These are phyloP conservation scores for Trogon surrucura DNA, from an alignment of 2,113 vertebrate genomes.

Conservation along the genomic window DNA sequence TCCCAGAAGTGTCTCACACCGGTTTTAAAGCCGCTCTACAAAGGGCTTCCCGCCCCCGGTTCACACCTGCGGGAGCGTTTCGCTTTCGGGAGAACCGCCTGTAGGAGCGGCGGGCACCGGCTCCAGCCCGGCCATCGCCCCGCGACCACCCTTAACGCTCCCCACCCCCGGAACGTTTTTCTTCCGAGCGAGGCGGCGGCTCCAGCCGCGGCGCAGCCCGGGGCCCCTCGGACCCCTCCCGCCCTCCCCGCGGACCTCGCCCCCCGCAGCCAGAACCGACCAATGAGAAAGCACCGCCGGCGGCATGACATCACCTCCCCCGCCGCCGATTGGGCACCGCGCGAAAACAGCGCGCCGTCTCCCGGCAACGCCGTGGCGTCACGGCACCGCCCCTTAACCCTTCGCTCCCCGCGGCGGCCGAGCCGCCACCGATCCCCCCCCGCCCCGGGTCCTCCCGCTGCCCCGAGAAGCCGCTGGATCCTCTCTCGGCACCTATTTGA, in stretches of 20 bases:
- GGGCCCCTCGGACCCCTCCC: no score
- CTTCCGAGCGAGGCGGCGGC: no score
- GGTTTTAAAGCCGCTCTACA: neutral
- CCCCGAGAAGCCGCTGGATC: no score
- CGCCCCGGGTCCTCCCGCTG: no score
- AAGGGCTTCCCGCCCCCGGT: neutral
- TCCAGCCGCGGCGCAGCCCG: neutral
- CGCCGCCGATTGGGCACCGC: neutral
- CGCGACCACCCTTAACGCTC: neutral
- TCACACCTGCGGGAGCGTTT: neutral
- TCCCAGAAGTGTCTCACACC: neutral
- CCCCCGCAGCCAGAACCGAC: neutral
- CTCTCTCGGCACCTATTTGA: no score
- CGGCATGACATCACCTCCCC: slow-evolving; percentile 30
- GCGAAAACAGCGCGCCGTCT: neutral
- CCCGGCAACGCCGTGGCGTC: slow-evolving; percentile 16
- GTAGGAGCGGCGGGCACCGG: neutral
- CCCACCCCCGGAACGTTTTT: rapidly evolving
- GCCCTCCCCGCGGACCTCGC: neutral
- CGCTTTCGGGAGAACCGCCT: neutral
- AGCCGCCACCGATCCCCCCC: neutral
- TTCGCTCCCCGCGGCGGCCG: neutral
- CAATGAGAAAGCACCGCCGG: neutral
- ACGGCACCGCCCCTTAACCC: neutral
- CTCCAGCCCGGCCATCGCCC: no score